These are phyloP conservation scores for Phylloscopus trochilus DNA, from an alignment of 2,113 vertebrate species.

Conservation along the genomic window DNA sequence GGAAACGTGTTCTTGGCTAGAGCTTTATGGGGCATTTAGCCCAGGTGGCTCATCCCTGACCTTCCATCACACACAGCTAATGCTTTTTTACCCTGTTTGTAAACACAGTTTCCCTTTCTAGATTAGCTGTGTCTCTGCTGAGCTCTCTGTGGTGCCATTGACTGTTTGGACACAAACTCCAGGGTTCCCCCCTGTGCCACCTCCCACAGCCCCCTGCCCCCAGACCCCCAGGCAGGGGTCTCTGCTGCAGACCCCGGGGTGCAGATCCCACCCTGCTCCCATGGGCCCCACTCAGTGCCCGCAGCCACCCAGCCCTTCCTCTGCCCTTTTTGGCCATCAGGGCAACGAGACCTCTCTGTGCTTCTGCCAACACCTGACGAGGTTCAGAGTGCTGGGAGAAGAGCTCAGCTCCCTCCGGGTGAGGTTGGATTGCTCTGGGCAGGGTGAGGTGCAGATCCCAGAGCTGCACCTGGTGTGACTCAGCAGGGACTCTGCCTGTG, in stretches of 20 bases:
- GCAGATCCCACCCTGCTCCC: not conserved
- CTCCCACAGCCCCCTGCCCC: not conserved
- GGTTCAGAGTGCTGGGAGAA: not conserved
- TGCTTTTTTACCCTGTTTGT: not conserved
- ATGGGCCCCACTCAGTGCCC: rapidly evolving
- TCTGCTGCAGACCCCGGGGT: rapidly evolving
- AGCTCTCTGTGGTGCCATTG: not conserved
- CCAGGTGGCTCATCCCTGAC: not conserved
- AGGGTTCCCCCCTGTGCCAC: rapidly evolving
- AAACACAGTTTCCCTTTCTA: not conserved
- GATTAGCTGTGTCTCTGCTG: not conserved
- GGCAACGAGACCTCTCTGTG: not conserved
- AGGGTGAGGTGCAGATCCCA: not conserved
- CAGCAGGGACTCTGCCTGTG: rapidly evolving
- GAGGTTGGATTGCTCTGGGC: not conserved
- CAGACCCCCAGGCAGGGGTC: not conserved
- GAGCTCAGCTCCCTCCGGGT: not conserved
- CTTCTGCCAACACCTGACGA: not conserved
- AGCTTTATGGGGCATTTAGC: not conserved
- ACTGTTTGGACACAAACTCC: not conserved
- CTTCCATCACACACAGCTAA: not conserved
- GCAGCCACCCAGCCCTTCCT: not conserved
- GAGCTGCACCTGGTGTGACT: not conserved
- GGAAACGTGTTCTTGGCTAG: rapidly evolving
- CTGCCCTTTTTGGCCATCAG: not conserved